These are phyloP conservation scores for Lepidostoma basale DNA, from an alignment of 1,140 invertebrate species.

Conservation along the genomic window DNA sequence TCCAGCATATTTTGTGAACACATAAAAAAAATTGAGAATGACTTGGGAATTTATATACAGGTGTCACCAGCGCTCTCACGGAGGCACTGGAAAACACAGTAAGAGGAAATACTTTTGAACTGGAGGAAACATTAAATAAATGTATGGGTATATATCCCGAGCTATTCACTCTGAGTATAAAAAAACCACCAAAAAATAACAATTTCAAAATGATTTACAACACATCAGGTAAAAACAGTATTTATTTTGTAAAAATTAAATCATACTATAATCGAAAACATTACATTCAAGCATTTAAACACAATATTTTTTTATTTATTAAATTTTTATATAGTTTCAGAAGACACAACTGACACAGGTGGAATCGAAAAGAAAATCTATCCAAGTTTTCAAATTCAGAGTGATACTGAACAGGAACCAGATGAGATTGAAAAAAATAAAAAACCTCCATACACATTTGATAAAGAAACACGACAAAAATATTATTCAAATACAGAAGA, in stretches of 20 bases:
- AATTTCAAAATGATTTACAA: conserved; percentile 34
- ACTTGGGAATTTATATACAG: conserved; percentile 27
- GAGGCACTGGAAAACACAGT: conserved; percentile 42
- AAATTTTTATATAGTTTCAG: conserved; percentile 32
- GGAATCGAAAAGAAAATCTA: conserved; percentile 26
- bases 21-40: too few species aligned
- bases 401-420: conserved; percentile 2
- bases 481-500: conserved; percentile 7
- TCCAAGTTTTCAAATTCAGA: conserved; percentile 18
- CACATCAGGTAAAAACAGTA: conserved; percentile 36
- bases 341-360: conserved; percentile 34
- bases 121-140: conserved; percentile 41
- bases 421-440: not conserved
- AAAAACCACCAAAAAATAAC: conserved; percentile 28
- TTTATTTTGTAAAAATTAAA: too few species aligned
- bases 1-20: not conserved
- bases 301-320: conserved; percentile 4
- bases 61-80: conserved; percentile 36
- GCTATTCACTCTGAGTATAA: conserved; percentile 35
- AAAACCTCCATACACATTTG: conserved; percentile 8
- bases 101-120: conserved; percentile 26
- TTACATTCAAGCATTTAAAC: conserved; percentile 7
- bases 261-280: too few species aligned
- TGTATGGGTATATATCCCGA: conserved; percentile 43
- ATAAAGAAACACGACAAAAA: conserved; percentile 24